Conservation (phyloP, 2,888 invertebrate species). For the Hyposoter dolosus region DNA sequence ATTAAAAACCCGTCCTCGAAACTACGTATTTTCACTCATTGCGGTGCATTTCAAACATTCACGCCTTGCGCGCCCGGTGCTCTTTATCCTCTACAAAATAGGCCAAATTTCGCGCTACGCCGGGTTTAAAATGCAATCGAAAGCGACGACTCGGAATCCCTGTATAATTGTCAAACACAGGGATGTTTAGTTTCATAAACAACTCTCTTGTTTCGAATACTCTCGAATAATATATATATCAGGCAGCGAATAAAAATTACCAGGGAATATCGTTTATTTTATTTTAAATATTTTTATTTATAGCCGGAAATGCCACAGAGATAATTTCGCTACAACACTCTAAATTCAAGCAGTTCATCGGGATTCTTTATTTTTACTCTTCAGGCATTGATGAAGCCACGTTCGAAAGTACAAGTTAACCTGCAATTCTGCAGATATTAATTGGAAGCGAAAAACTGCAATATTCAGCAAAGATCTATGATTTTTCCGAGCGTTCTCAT, state of each 20-base stretch:
- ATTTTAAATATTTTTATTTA: background rate
- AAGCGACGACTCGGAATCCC: conserved; percentile 6
- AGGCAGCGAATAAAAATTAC: background rate
- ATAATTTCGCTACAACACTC: background rate
- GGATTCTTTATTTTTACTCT: background rate
- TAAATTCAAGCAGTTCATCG: background rate
- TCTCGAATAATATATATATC: background rate
- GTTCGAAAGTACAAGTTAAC: background rate
- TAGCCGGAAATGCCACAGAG: background rate
- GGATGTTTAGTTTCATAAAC: background rate
- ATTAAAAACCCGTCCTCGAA: conserved; percentile 21
- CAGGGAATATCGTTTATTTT: background rate
- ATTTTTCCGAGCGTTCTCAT: background rate
- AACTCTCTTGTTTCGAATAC: conserved; percentile 2
- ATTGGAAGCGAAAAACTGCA: background rate
- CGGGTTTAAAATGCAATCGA: conserved; percentile 16
- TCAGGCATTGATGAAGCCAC: background rate
- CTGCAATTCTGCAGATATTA: background rate
- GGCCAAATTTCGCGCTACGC: conserved; percentile 15
- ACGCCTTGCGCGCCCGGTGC: background rate
- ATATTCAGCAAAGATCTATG: conserved; percentile 5
- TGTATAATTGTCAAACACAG: conserved; percentile 10
- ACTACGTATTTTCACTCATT: conserved; percentile 3
- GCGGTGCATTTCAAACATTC: conserved; percentile 10
- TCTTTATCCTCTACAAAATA: background rate